Conservation (phyloP, 1,140 invertebrate genomes). For the Microplitis demolitor region DNA sequence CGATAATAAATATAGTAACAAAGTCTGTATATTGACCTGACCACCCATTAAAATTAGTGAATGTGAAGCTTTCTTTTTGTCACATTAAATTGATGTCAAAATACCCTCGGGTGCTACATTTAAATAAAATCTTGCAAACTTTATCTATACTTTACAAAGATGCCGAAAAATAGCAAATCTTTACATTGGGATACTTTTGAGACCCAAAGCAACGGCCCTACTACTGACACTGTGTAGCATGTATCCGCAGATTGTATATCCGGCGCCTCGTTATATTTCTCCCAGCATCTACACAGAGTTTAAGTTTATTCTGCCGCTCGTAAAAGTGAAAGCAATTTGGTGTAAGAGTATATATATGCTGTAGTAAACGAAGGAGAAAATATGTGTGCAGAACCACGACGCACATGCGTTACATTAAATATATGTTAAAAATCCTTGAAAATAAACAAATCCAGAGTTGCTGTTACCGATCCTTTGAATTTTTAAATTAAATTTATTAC, state of each 20-base stretch:
- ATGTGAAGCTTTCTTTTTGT: no score
- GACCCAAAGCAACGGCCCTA: no score
- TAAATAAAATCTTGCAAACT: no score
- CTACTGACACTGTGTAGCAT: neutral
- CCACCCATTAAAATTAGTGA: no score
- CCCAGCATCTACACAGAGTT: neutral
- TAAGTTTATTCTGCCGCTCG: constrained; percentile 6
- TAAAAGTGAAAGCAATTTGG: constrained; percentile 44
- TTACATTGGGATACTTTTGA: no score
- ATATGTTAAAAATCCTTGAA: neutral
- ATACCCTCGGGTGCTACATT: no score
- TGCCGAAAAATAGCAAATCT: no score
- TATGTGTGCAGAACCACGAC: constrained; percentile 19
- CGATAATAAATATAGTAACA: no score
- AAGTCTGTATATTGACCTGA: no score
- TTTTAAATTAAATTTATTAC: neutral
- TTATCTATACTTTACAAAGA: no score
- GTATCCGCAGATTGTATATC: constrained; percentile 7
- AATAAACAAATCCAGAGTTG: neutral
- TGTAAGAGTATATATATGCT: constrained; percentile 11
- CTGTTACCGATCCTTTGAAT: neutral
- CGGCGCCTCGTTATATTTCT: neutral
- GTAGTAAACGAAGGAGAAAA: constrained; percentile 37
- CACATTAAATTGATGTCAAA: no score
- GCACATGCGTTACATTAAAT: constrained; percentile 13